Evolutionary conservation across 2,888 invertebrate species (phyloP), one percentile per base, ranked within the genome.

Genomic region (Alentia gelatinosa): DNA sequence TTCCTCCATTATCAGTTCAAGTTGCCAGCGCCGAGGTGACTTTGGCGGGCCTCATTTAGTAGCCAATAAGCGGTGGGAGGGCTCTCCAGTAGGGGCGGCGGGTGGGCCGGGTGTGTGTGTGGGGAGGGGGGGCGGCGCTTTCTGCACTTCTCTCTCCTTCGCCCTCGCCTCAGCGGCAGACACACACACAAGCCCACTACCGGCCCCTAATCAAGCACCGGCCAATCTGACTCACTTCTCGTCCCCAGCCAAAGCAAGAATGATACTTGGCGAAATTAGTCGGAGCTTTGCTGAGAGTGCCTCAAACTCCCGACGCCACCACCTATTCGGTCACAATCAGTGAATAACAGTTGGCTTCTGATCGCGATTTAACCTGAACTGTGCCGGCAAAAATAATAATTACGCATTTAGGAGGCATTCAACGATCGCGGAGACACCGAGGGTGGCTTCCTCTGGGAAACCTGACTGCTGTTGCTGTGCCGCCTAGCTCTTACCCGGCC

Each of bases 201-300:
- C 83, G 42, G 50, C 47, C n/a, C n/a, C 86, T 86, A 86, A 86
- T 86, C 86, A 86, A 86, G 86, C 86, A 26, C 26, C 9, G 47
- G 47, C 42, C 86, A 86, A 86, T 86, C 86, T 35, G 5, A 50
- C 86, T 86, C 86, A 42, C 86, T 86, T 35, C 47, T 12, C 50
- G n/a, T n/a, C n/a, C n/a, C n/a, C n/a, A n/a, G n/a, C n/a, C 5
- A 12, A 12, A 15, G 86, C 47, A 47, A 86, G 47, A 86, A 86
- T 86, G 86, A 86, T 86, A 86, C 86, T 86, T 86, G 86, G 47
- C 47, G 50, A 86, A 86, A 86, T 86, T 86, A 86, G 86, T n/a
- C n/a, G n/a, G n/a, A n/a, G n/a, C n/a, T n/a, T n/a, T n/a, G n/a
- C n/a, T n/a, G n/a, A n/a, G n/a, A n/a, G n/a, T n/a, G n/a, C n/a